Evolutionary conservation across 2,797 vertebrate genomes (phyloP), one percentile per base, ranked within the genome.

Genomic region (Oophaga sylvatica): DNA sequence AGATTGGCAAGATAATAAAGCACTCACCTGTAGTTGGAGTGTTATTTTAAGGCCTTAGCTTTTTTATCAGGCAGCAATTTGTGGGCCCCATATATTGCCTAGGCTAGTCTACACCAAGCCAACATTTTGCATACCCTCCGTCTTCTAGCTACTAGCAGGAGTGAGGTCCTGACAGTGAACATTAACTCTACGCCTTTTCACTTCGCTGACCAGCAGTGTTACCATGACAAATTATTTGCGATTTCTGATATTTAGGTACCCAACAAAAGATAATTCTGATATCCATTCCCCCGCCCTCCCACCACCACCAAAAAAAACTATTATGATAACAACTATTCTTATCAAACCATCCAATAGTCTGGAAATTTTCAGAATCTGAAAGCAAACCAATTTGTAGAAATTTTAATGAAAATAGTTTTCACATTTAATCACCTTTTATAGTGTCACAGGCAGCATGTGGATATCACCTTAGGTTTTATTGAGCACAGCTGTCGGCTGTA

Each of bases 381-480:
- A 73, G 22, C 9, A 22, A 73, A 45, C 2, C 35, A 73, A 2
- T 16, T 8, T 5, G 29, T 15, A 22, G 13, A 4, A 68, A 11
- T 20, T 45, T 20, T 45, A 73, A 8, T 22, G 10, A 19, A 20
- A 22, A 45, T 73, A 45, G 19, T 7, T 79, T 31, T 26, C 41
- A 65, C 29, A 70, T 86, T 6, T 45, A 83, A 79, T 70, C 16
- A 65, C n/a, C 73, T 71, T 81, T 59, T 2, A 56, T 56, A 76
- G 70, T 35, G 65, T 65, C n/a, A 53, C 29, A 16, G 31, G 59
- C 26, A 29, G 41, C 48, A 71, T 83, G 45, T 57, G 60, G 62
- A 67, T 86, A 35, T 26, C 56, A 89, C 71, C 76, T 83, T 63
- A 35, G 63, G 29, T 81, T 88, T 70, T 85, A 88, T 85, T 59